Base-by-base conservation (phyloP, 2,888 invertebrate genomes). In the Peribatodes rhomboidaria region DNA sequence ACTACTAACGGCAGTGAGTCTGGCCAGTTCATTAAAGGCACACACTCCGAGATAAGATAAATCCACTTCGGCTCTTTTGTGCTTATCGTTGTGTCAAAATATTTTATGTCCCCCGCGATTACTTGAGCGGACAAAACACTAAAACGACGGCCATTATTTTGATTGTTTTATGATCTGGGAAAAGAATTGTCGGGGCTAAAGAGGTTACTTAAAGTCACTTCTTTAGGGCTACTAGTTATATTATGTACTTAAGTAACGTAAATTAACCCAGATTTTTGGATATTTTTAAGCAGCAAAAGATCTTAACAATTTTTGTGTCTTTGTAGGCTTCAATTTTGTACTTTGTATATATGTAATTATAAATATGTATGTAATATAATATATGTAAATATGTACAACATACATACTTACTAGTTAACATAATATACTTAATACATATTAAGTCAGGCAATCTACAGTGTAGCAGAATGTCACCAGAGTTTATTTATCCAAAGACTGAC, bases 31-130 rank as follows among this genome's bases (percentile, higher is more conserved):
- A 90, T 92, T 92, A 92, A 87, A 78, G 84, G 82, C 78, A 81
- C 86, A 85, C 85, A 83, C 80, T 50, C 79, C 8, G n/a, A 44
- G 91, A 91, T 92, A 90, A 92, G 91, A 92, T 92, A 89, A 88
- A 58, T 50, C 49, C 78, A 73, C 73, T 83, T 85, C 87, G 90
- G 87, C 80, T 79, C 83, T 81, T 86, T 88, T 88, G 85, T 81
- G 80, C 78, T 87, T 90, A 90, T 90, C 91, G 87, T 77, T 72
- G 75, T 79, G 89, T 90, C 92, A 90, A 89, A 92, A 91, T 90
- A 91, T 89, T 91, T 92, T 89, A 90, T 87, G 88, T 88, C 83
- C 77, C 83, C 83, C 62, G 75, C 84, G 83, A 84, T 87, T 87
- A 85, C 67, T 66, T 61, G 66, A 67, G 70, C 70, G 69, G 70